phyloP scores from a whole-genome alignment of 2,113 vertebrate species.

The Girardinichthys multiradiatus region DNA sequence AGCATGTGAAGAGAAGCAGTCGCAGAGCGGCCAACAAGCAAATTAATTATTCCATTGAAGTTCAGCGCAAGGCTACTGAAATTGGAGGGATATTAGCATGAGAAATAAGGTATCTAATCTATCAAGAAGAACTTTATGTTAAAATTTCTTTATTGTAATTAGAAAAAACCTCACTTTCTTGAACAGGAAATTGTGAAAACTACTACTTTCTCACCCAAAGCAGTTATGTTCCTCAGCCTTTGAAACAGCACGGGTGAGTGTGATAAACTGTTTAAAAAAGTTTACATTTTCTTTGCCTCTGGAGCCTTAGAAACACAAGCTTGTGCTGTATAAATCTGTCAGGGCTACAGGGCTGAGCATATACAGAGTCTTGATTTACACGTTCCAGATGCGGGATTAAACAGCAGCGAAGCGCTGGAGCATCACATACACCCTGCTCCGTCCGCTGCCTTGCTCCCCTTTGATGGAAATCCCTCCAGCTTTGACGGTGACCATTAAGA shows the following conservation, averaged over 20 bases:
- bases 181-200: conserved; percentile 42
- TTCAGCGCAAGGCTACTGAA: not conserved
- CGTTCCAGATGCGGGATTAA: conserved; percentile 79
- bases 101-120: not conserved
- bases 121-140: not conserved
- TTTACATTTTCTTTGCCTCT: conserved; percentile 77
- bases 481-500: conserved; percentile 54
- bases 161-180: conserved; percentile 1
- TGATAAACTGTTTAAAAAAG: conserved; percentile 75
- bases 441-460: conserved; percentile 39
- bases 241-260: conserved; percentile 51
- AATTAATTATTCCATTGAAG: conserved; percentile 6
- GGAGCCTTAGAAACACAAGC: conserved; percentile 74
- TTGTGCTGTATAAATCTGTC: conserved; percentile 79
- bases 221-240: conserved; percentile 49
- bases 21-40: conserved; percentile 7
- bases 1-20: conserved; percentile 37
- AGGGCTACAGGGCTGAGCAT: conserved; percentile 72
- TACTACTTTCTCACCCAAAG: conserved; percentile 61
- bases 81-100: not conserved
- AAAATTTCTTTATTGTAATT: conserved; percentile 1
- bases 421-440: conserved; percentile 57
- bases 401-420: conserved; percentile 62
- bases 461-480: conserved; percentile 60
- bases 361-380: conserved; percentile 81